Evolutionary conservation across 2,113 vertebrate genomes (phyloP).

Genomic region (Colius striatus): DNA sequence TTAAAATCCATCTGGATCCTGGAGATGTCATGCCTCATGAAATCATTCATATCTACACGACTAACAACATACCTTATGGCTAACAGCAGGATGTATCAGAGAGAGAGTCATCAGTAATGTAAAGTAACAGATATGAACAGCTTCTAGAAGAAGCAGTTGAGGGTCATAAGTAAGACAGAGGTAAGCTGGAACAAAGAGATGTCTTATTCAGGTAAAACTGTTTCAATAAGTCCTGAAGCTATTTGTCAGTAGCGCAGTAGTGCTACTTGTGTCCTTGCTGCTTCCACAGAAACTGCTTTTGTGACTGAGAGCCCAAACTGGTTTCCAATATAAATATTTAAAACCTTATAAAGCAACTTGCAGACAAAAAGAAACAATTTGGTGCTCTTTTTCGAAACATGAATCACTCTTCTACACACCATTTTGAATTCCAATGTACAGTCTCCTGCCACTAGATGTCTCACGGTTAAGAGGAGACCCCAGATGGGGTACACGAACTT

Average conservation of each 20-base stretch:
- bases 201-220: not conserved
- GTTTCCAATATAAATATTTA: not conserved
- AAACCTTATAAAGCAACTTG: not conserved
- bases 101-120: not conserved
- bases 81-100: fast-evolving
- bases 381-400: not conserved
- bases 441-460: slow-evolving; percentile 52
- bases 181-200: not conserved
- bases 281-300: not conserved
- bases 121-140: not conserved
- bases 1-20: too few relatives aligned
- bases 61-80: not conserved
- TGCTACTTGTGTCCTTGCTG: not conserved
- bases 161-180: not conserved
- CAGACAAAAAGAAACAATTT: not conserved
- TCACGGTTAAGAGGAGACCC: slow-evolving; percentile 2
- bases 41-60: too few relatives aligned
- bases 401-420: not conserved
- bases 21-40: too few relatives aligned
- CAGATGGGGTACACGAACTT: not conserved
- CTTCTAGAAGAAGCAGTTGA: not conserved
- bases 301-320: not conserved
- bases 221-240: not conserved
- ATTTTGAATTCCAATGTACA: not conserved
- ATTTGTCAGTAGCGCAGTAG: not conserved